Base-by-base conservation (phyloP, 2,113 vertebrate genomes). In the Sardina pilchardus region DNA sequence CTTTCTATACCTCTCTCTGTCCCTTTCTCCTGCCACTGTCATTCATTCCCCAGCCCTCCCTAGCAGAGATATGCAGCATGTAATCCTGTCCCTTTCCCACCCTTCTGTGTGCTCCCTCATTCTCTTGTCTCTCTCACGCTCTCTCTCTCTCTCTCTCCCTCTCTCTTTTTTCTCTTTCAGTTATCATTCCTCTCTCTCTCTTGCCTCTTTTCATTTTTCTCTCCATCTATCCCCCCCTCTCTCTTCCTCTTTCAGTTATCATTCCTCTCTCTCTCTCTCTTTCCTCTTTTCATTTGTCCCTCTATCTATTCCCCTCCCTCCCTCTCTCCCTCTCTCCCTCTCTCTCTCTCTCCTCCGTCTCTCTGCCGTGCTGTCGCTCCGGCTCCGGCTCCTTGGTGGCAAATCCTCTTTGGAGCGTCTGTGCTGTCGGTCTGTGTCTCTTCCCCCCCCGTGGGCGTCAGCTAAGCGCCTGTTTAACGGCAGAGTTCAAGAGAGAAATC, bases 1-100 rank as follows among this genome's bases (percentile, higher is more conserved):
- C 80, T 21, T 26, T 39, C 39, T 45, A 83, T 82, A n/a, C 36
- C 1, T 67, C 71, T 80, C 14, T 56, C 36, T 21, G 10, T 30
- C 34, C 39, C 12, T 24, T 59, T 59, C 5, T 59, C 50, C 26
- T 36, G 21, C 53, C 53, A 59, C 90, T 43, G 59, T 84, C 59
- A 75, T 26, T 82, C 83, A 84, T 26, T 48, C 81, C 43, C 81
- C 36, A n/a, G 36, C 81, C 43, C n/a, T 30, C 83, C 88, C 91
- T 90, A 88, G 92, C 91, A 91, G 93, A 92, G 93, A 93, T 92
- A 93, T 93, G 93, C 88, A 85, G 90, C 92, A 90, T 94, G 93
- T 94, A 94, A 94, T 93, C 93, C 94, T 86, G 90, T 93, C 91
- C 82, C 87, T 91, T 91, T 92, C 87, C 89, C 88, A 92, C 92